phyloP scores from a whole-genome alignment of 2,888 invertebrate genomes.

The Caenorhabditis sulstoni region DNA sequence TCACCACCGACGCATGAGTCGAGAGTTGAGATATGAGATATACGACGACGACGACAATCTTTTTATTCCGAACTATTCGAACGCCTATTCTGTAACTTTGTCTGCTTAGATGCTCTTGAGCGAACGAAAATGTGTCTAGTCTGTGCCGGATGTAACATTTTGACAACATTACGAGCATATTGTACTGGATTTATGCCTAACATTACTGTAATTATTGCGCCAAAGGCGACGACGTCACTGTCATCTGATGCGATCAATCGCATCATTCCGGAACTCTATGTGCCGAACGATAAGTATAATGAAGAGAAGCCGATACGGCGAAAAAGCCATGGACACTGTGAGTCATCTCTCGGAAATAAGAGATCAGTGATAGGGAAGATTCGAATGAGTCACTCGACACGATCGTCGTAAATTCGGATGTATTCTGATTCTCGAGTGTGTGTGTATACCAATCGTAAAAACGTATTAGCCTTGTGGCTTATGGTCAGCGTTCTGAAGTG shows the following conservation, averaged over 20 bases:
- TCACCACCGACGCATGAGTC: slow-evolving; percentile 15
- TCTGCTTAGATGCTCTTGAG: slow-evolving; percentile 25
- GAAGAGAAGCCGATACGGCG: slow-evolving; percentile 37
- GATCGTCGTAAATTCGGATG: neutral
- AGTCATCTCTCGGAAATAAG: slow-evolving; percentile 9
- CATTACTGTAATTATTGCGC: slow-evolving; percentile 61
- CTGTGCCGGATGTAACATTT: slow-evolving; percentile 53
- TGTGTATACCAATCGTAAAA: slow-evolving; percentile 16
- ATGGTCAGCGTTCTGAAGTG: slow-evolving; percentile 22
- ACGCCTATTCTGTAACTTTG: slow-evolving; percentile 20
- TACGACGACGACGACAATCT: slow-evolving; percentile 40
- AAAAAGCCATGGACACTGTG: slow-evolving; percentile 42
- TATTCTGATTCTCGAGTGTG: slow-evolving; percentile 2
- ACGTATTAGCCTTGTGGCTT: slow-evolving; percentile 11
- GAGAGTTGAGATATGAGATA: slow-evolving; percentile 35
- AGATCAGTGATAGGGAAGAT: neutral
- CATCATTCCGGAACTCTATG: slow-evolving; percentile 43
- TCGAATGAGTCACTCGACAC: slow-evolving; percentile 16
- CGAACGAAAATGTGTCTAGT: slow-evolving; percentile 62
- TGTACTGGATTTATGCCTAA: slow-evolving; percentile 58
- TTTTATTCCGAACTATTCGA: slow-evolving; percentile 18
- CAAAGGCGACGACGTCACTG: slow-evolving; percentile 32
- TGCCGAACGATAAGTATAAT: slow-evolving; percentile 56
- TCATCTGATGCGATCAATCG: slow-evolving; percentile 32
- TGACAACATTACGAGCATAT: slow-evolving; percentile 40